phyloP scores from a whole-genome alignment of 1,140 invertebrate genomes.

The Zophobas atratus region DNA sequence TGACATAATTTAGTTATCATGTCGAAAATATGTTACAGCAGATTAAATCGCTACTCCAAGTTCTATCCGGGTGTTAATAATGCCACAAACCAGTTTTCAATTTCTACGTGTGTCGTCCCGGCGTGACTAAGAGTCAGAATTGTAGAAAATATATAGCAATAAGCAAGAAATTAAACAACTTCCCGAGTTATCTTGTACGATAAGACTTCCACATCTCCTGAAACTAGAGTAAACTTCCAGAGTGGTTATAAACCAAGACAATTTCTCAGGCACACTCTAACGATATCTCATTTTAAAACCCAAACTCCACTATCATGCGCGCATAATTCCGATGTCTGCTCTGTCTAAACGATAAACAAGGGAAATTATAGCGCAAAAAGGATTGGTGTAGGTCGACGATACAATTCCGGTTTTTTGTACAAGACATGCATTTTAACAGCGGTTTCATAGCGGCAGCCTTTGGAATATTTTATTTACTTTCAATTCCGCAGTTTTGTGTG shows the following conservation, averaged over 20 bases:
- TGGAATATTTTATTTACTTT: slow-evolving; percentile 38
- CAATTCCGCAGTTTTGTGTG: slow-evolving; percentile 25
- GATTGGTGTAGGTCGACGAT: slow-evolving; percentile 23
- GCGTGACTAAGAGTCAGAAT: neutral
- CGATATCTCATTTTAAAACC: slow-evolving; percentile 21
- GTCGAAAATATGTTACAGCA: neutral
- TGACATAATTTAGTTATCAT: slow-evolving; percentile 1
- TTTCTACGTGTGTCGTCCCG: neutral
- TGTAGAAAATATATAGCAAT: neutral
- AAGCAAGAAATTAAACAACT: slow-evolving; percentile 14
- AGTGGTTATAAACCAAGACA: neutral
- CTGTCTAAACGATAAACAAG: slow-evolving; percentile 35
- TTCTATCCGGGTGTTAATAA: too few species aligned
- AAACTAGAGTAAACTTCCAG: neutral
- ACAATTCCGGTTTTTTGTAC: slow-evolving; percentile 28
- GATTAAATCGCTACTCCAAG: too few species aligned
- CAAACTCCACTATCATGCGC: slow-evolving; percentile 18
- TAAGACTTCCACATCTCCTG: neutral
- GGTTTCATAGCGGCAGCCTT: slow-evolving; percentile 14
- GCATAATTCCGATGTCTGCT: slow-evolving; percentile 18
- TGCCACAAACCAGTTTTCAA: neutral
- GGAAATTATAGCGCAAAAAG: slow-evolving; percentile 38
- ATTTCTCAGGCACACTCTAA: neutral
- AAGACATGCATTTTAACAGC: slow-evolving; percentile 36
- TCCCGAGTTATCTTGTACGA: neutral